A percentile compares a stretch with the other conserved stretches of the same genome.
These are phyloP conservation scores for Sarcophaga rosellei DNA, from an alignment of 2,888 invertebrate species.

Conservation along the genomic window DNA sequence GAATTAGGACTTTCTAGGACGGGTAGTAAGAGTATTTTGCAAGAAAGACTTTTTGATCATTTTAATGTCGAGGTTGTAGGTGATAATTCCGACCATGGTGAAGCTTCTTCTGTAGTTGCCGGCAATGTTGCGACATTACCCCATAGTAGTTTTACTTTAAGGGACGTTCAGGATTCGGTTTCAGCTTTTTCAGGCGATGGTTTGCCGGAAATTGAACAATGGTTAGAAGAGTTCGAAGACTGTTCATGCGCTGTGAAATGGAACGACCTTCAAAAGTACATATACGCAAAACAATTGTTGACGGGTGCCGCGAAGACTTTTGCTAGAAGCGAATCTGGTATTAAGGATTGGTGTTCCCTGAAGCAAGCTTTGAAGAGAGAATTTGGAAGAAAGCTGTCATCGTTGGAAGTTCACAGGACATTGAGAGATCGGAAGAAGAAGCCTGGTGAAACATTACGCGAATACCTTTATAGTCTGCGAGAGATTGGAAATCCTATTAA, in stretches of 20 bases:
- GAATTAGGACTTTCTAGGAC: slow-evolving; percentile 7
- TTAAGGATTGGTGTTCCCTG: not conserved
- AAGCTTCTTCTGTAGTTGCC: slow-evolving; percentile 3
- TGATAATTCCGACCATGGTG: slow-evolving; percentile 3
- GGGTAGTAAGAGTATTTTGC: slow-evolving; percentile 22
- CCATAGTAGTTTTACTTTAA: not conserved
- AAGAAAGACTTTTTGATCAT: slow-evolving; percentile 14
- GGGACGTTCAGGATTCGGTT: not conserved
- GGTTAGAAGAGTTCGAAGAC: slow-evolving; percentile 35
- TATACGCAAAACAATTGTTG: slow-evolving; percentile 61
- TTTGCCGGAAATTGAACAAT: slow-evolving; percentile 32
- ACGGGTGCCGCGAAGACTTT: slow-evolving; percentile 40
- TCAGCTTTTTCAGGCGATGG: not conserved
- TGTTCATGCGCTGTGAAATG: not conserved
- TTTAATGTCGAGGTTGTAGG: not conserved
- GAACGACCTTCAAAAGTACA: not conserved
- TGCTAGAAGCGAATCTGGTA: slow-evolving; percentile 3
- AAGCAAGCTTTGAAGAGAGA: slow-evolving; percentile 13
- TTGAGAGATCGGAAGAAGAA: slow-evolving; percentile 34
- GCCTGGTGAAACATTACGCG: too few relatives aligned
- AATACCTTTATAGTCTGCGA: too few relatives aligned
- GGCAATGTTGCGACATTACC: slow-evolving; percentile 8
- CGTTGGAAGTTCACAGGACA: not conserved
- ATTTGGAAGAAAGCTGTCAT: slow-evolving; percentile 30
- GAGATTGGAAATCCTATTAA: too few relatives aligned